phyloP scores from a whole-genome alignment of 2,888 invertebrate genomes.

The Caenorhabditis afra region DNA sequence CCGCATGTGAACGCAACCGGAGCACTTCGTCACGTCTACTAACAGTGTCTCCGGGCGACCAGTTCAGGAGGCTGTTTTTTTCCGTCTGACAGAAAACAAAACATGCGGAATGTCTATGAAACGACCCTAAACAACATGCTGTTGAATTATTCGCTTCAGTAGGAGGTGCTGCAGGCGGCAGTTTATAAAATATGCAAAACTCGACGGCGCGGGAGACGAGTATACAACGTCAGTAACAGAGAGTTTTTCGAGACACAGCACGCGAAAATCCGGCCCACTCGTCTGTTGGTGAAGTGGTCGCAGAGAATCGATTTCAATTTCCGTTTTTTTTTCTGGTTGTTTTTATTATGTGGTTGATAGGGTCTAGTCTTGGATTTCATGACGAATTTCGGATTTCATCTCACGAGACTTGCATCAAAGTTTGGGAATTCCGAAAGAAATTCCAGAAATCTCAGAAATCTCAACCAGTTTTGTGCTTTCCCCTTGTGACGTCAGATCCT shows the following conservation, averaged over 20 bases:
- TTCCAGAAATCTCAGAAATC: too few species aligned
- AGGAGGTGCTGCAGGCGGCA: slow-evolving; percentile 21
- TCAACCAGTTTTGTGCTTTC: too few species aligned
- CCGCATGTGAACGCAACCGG: slow-evolving; percentile 11
- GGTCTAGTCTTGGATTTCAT: slow-evolving; percentile 17
- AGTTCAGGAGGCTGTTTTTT: slow-evolving; percentile 10
- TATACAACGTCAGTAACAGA: slow-evolving; percentile 34
- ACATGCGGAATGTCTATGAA: slow-evolving; percentile 2
- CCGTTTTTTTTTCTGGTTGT: slow-evolving; percentile 33
- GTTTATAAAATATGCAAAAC: slow-evolving; percentile 56
- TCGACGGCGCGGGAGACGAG: slow-evolving; percentile 15
- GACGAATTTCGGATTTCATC: not conserved
- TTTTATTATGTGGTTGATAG: slow-evolving; percentile 9
- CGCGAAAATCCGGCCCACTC: slow-evolving; percentile 18
- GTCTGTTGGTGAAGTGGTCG: slow-evolving; percentile 34
- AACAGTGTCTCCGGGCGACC: not conserved
- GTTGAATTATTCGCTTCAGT: slow-evolving; percentile 14
- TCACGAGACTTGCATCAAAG: too few species aligned
- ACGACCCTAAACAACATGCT: slow-evolving; percentile 4
- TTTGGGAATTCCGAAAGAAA: too few species aligned
- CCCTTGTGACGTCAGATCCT: too few species aligned
- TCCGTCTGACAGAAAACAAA: too few species aligned
- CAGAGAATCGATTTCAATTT: slow-evolving; percentile 49
- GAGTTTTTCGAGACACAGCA: slow-evolving; percentile 31
- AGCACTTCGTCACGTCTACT: slow-evolving; percentile 8